phyloP scores from a whole-genome alignment of 2,888 invertebrate genomes.

The Vanessa cardui region DNA sequence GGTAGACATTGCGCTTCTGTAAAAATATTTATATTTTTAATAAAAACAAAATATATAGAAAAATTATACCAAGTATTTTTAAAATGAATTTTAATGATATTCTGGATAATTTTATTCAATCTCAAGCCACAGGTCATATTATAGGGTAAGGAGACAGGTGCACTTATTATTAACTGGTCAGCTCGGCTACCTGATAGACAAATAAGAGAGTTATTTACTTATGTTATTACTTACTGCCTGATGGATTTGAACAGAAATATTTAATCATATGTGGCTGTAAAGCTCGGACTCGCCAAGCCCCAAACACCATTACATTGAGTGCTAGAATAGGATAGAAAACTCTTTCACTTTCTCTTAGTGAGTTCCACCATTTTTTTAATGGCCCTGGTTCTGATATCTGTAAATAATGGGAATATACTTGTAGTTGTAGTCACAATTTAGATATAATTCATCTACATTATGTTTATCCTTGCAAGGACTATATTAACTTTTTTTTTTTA shows the following conservation, averaged over 20 bases:
- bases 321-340: conserved; percentile 91
- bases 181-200: no score
- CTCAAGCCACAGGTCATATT: no score
- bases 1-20: conserved; percentile 90
- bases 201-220: no score
- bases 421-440: neutral
- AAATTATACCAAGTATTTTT: neutral
- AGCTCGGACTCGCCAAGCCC: conserved; percentile 90
- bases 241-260: conserved; percentile 93
- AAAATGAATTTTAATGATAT: neutral
- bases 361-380: conserved; percentile 87
- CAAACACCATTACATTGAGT: conserved; percentile 90
- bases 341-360: conserved; percentile 87
- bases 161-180: no score
- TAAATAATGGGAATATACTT: conserved; percentile 31
- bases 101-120: no score
- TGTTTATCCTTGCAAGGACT: no score
- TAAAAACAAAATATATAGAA: neutral
- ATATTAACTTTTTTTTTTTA: no score
- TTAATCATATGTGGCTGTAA: conserved; percentile 89
- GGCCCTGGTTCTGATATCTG: conserved; percentile 70
- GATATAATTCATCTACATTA: no score
- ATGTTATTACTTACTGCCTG: conserved; percentile 83
- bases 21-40: conserved; percentile 45
- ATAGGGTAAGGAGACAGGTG: no score